Percentiles rank a stretch among this genome's conserved stretches.
Conservation (phyloP, 2,888 invertebrate species). For the Tolmerus cingulatus region DNA sequence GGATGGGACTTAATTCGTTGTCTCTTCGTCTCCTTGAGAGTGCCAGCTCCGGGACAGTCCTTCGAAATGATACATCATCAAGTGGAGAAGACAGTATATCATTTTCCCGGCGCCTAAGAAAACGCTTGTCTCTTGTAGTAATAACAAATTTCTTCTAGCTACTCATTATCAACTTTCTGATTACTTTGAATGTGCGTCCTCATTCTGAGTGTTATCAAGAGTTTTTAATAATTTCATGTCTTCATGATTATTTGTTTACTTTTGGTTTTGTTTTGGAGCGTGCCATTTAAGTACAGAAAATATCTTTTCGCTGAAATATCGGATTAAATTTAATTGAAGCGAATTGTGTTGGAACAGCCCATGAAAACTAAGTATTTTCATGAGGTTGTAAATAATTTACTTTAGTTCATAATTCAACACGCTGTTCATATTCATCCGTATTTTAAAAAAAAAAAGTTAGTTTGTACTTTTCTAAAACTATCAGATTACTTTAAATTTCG, state of each 20-base stretch:
- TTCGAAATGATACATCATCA: neutral
- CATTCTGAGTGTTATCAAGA: neutral
- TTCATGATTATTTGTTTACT: neutral
- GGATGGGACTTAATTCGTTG: neutral
- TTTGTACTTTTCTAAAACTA: too few species aligned
- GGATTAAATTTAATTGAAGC: neutral
- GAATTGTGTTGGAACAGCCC: too few species aligned
- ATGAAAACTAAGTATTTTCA: too few species aligned
- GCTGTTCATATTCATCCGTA: too few species aligned
- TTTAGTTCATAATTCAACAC: too few species aligned
- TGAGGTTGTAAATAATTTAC: too few species aligned
- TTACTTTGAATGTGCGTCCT: neutral
- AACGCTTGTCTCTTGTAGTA: neutral
- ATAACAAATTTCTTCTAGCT: neutral
- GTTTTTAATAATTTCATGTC: neutral
- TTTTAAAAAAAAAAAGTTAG: too few species aligned
- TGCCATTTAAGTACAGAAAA: neutral
- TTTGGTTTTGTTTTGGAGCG: neutral
- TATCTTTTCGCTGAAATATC: neutral
- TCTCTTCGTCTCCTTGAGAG: neutral
- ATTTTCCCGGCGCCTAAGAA: neutral
- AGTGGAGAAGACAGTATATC: neutral
- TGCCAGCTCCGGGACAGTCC: neutral
- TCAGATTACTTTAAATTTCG: too few species aligned
- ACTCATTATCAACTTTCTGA: neutral